Percentiles rank a stretch among this genome's conserved stretches.
Conservation (phyloP, 1,140 invertebrate species). For the Temnothorax curvispinosus region DNA sequence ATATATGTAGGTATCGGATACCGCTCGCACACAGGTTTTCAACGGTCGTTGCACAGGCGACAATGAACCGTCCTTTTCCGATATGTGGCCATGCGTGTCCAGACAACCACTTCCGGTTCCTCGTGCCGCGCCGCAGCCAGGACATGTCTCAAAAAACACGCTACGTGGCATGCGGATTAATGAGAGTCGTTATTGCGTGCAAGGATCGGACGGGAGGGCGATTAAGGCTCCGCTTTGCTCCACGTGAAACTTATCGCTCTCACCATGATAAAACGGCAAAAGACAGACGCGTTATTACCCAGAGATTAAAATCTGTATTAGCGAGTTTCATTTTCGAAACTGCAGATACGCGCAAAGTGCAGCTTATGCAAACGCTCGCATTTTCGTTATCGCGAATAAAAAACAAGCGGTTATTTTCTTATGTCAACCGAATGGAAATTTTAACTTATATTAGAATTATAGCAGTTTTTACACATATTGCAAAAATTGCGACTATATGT, state of each 20-base stretch:
- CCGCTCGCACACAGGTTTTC: constrained; percentile 16
- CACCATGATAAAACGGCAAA: constrained; percentile 7
- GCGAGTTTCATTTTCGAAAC: neutral
- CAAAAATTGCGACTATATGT: neutral
- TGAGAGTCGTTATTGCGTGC: constrained; percentile 44
- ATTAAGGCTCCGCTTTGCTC: constrained; percentile 55
- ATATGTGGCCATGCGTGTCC: constrained; percentile 75
- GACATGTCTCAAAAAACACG: constrained; percentile 62
- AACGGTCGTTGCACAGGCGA: constrained; percentile 67
- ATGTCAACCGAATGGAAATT: neutral
- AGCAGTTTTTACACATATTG: neutral
- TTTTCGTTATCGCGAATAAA: neutral
- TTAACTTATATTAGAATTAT: neutral
- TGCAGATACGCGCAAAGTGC: neutral
- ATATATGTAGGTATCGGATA: constrained; percentile 52
- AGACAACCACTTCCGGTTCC: constrained; percentile 77
- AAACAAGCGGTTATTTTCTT: neutral
- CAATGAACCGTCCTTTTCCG: constrained; percentile 69
- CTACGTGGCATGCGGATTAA: constrained; percentile 47
- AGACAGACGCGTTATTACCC: constrained; percentile 15
- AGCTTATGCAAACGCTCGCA: neutral
- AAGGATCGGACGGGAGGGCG: constrained; percentile 49
- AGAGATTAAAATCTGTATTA: neutral
- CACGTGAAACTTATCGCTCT: constrained; percentile 44
- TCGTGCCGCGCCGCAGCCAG: constrained; percentile 55